Percentiles rank a stretch among this genome's conserved stretches.
Evolutionary conservation across 2,113 vertebrate genomes (phyloP).

Genomic region (Toxotes jaculatrix): DNA sequence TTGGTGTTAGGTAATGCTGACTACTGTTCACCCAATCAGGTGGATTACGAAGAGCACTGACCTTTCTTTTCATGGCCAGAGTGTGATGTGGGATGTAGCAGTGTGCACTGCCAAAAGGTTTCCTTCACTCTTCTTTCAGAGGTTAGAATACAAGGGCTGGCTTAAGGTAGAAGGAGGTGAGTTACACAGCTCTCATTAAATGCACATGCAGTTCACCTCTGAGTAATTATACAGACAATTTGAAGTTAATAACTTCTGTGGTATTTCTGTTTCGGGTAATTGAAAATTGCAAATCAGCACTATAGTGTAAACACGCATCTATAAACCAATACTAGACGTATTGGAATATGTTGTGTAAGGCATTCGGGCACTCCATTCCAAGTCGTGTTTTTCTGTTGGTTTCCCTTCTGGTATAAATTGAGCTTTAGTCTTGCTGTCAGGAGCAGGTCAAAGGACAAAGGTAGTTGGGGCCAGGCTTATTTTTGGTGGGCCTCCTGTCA

Average conservation of each 20-base stretch:
- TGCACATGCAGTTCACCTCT: too few relatives aligned
- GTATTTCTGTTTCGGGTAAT: too few relatives aligned
- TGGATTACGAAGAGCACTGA: constrained; percentile 36
- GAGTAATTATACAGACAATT: too few relatives aligned
- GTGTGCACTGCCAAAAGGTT: not conserved
- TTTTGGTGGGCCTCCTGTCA: constrained; percentile 49
- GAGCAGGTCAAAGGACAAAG: constrained; percentile 38
- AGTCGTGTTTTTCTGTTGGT: constrained; percentile 10
- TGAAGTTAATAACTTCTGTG: too few relatives aligned
- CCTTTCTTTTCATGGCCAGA: constrained; percentile 39
- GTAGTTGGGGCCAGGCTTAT: constrained; percentile 21
- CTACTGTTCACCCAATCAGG: constrained; percentile 44
- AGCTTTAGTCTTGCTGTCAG: constrained; percentile 46
- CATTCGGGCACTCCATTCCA: not conserved
- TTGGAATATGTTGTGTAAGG: not conserved
- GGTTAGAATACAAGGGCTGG: not conserved
- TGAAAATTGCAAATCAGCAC: too few relatives aligned
- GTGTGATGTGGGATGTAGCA: constrained; percentile 13
- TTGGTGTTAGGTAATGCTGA: constrained; percentile 62
- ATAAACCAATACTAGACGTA: too few relatives aligned
- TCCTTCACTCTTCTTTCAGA: not conserved
- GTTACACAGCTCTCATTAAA: too few relatives aligned
- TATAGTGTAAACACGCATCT: too few relatives aligned
- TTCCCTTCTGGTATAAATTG: constrained; percentile 37
- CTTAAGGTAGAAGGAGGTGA: too few relatives aligned